Evolutionary conservation across 2,113 vertebrate genomes (phyloP).

Genomic region (Eubucco bourcierii): DNA sequence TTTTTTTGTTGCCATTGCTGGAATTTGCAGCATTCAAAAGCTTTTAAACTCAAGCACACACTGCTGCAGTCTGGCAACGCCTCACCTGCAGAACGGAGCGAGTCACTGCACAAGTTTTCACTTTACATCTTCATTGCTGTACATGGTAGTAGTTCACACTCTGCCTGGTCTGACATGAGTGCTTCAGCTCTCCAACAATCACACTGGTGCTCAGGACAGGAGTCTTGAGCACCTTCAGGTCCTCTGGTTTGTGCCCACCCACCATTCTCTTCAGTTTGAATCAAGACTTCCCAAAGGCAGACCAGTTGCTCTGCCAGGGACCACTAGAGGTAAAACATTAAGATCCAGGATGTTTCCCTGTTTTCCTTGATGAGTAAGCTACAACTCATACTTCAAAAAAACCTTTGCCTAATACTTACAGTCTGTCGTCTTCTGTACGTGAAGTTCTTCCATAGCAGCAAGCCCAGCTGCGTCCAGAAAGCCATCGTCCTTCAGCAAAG

Average conservation of each 20-base stretch:
- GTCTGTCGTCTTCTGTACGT: slow-evolving; percentile 92
- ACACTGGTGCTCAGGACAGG: neutral
- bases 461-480: slow-evolving; percentile 86
- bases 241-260: neutral
- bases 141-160: neutral
- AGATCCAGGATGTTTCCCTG: neutral
- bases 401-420: slow-evolving; percentile 75
- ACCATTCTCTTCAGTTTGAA: neutral
- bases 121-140: neutral
- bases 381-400: neutral
- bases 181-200: neutral
- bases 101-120: neutral
- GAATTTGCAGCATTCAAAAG: neutral
- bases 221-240: neutral
- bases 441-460: slow-evolving; percentile 98
- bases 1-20: neutral
- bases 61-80: neutral
- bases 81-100: fast-evolving
- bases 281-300: neutral
- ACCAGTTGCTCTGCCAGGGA: neutral
- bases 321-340: neutral
- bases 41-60: neutral
- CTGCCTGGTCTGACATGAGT: neutral
- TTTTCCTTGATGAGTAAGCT: neutral
- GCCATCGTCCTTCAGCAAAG: slow-evolving; percentile 82